Percentiles rank a stretch among this genome's conserved stretches.
Conservation (phyloP, 30 jellyfish, hydroid and myxozoan genomes). For the Calvadosia cruxmelitensis region DNA sequence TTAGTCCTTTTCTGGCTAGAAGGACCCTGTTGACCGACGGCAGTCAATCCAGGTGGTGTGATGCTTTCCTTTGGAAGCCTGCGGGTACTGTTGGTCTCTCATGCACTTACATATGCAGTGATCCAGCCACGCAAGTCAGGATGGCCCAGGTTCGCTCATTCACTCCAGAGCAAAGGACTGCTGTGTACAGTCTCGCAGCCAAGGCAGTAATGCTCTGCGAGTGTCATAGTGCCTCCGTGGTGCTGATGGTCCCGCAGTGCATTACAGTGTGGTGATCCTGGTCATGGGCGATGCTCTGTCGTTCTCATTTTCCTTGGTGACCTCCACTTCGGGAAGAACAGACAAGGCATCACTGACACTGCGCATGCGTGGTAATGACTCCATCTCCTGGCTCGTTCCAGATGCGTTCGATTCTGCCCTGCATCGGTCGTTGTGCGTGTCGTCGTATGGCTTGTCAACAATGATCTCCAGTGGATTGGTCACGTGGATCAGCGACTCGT, state of each 20-base stretch:
- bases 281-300: slow-evolving; percentile 45
- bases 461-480: slow-evolving; percentile 19
- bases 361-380: slow-evolving; percentile 25
- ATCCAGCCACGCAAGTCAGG: too few species aligned
- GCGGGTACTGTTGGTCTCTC: too few species aligned
- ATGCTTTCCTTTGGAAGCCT: too few species aligned
- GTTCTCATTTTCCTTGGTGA: slow-evolving; percentile 33
- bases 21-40: too few species aligned
- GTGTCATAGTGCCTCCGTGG: neutral
- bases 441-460: slow-evolving; percentile 9
- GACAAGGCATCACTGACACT: slow-evolving; percentile 53
- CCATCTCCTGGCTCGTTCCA: slow-evolving; percentile 16
- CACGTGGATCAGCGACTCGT: slow-evolving; percentile 13
- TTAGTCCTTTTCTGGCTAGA: too few species aligned
- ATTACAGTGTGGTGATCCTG: slow-evolving; percentile 31
- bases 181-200: too few species aligned
- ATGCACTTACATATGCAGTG: too few species aligned
- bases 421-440: slow-evolving; percentile 15
- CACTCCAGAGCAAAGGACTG: too few species aligned
- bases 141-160: too few species aligned
- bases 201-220: too few species aligned
- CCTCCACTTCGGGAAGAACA: slow-evolving; percentile 10
- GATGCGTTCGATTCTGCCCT: slow-evolving; percentile 4
- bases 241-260: neutral
- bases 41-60: too few species aligned